Evolutionary conservation across 2,113 vertebrate genomes (phyloP).

Genomic region (Ammodramus savannarum): DNA sequence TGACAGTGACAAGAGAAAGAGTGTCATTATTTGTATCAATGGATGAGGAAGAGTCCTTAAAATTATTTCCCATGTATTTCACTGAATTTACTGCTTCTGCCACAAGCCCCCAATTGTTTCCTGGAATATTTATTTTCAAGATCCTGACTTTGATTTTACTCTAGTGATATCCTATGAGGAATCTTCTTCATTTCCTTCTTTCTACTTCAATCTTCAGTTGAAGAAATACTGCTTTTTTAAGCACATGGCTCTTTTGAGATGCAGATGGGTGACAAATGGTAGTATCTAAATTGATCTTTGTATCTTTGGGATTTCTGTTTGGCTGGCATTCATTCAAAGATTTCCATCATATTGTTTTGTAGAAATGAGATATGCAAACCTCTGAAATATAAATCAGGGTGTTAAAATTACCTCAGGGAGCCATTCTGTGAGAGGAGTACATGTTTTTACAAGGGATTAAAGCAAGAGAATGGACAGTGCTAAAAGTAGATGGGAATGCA

Average conservation of each 20-base stretch:
- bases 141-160: slow-evolving; percentile 59
- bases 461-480: background rate
- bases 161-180: slow-evolving; percentile 41
- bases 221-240: slow-evolving; percentile 61
- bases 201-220: slow-evolving; percentile 54
- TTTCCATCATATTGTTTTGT: slow-evolving; percentile 29
- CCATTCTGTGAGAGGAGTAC: background rate
- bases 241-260: slow-evolving; percentile 55
- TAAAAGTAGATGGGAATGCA: background rate
- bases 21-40: background rate
- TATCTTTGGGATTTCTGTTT: slow-evolving; percentile 35
- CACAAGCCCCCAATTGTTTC: slow-evolving; percentile 49
- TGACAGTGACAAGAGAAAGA: background rate
- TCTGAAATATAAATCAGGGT: slow-evolving; percentile 13
- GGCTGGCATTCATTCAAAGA: slow-evolving; percentile 16
- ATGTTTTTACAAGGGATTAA: background rate
- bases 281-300: slow-evolving; percentile 32
- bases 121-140: slow-evolving; percentile 47
- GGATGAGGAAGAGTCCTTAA: background rate
- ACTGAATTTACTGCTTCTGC: slow-evolving; percentile 59
- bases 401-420: background rate
- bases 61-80: slow-evolving; percentile 25
- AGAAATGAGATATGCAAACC: slow-evolving; percentile 8
- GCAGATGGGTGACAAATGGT: slow-evolving; percentile 48
- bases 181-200: slow-evolving; percentile 68